phyloP scores from a whole-genome alignment of 1,140 invertebrate genomes.

The Patella vulgata region DNA sequence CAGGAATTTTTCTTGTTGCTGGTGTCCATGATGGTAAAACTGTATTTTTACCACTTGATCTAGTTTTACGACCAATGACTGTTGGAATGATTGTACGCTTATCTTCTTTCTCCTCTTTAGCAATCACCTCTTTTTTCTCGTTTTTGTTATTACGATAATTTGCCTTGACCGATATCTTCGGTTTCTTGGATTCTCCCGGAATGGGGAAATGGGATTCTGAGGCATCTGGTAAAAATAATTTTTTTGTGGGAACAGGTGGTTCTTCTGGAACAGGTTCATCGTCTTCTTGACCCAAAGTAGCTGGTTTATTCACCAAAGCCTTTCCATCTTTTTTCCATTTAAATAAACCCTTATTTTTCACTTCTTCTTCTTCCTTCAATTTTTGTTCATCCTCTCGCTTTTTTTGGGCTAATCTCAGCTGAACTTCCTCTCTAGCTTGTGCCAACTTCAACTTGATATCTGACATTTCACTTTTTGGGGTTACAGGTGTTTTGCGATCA shows the following conservation, averaged over 20 bases:
- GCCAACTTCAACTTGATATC: slow-evolving; percentile 21
- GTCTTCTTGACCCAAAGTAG: slow-evolving; percentile 7
- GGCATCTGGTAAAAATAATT: neutral
- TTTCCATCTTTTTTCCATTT: slow-evolving; percentile 1
- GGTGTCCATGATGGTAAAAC: slow-evolving; percentile 47
- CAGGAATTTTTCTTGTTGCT: slow-evolving; percentile 35
- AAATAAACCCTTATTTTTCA: slow-evolving; percentile 4
- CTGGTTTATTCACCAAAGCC: slow-evolving; percentile 18
- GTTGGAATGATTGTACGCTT: slow-evolving; percentile 33
- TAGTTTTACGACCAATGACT: slow-evolving; percentile 34
- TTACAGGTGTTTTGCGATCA: neutral
- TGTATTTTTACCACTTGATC: slow-evolving; percentile 21
- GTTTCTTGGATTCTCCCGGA: neutral
- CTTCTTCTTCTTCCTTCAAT: slow-evolving; percentile 18
- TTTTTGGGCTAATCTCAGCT: neutral
- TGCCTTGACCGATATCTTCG: neutral
- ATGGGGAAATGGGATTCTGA: neutral
- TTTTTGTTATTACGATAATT: slow-evolving; percentile 3
- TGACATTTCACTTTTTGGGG: neutral
- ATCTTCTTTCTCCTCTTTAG: slow-evolving; percentile 12
- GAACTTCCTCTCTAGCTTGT: slow-evolving; percentile 12
- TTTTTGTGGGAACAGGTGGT: neutral
- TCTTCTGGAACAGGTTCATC: neutral
- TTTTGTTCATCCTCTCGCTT: slow-evolving; percentile 7
- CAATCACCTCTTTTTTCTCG: slow-evolving; percentile 12